Base-by-base conservation (phyloP, 1,140 invertebrate genomes). In the Callitettix versicolor region DNA sequence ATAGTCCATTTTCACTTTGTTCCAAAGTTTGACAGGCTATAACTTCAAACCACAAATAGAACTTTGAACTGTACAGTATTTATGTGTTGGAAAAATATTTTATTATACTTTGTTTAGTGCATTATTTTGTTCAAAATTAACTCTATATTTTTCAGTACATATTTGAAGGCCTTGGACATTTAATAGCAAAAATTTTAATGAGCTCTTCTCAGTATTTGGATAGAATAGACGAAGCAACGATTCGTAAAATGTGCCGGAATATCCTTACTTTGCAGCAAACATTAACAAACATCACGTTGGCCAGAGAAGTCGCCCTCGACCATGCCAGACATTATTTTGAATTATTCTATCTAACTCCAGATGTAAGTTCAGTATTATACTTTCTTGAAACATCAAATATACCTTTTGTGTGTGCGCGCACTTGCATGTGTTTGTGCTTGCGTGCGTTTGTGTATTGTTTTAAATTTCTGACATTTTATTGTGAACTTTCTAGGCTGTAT, bases 81-180 rank as follows among this genome's bases (percentile, higher is more conserved):
- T n/a, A n/a, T n/a, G n/a, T n/a, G n/a, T n/a, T n/a, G n/a, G n/a
- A n/a, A n/a, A n/a, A n/a, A n/a, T n/a, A n/a, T n/a, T n/a, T n/a
- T n/a, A n/a, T n/a, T n/a, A n/a, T n/a, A n/a, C n/a, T n/a, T n/a
- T n/a, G n/a, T n/a, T n/a, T n/a, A n/a, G n/a, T n/a, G n/a, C n/a
- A n/a, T n/a, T n/a, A n/a, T n/a, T n/a, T n/a, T n/a, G n/a, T n/a
- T n/a, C n/a, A n/a, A n/a, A n/a, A n/a, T n/a, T n/a, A n/a, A n/a
- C n/a, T n/a, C n/a, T n/a, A n/a, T n/a, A n/a, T n/a, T n/a, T n/a
- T n/a, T 50, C 77, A 92, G 83, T 98, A 96, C 68, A 84, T 98
- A 54, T 93, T 98, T 73, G 90, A 95, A 73, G 93, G 93, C 9
- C 72, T 98, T 9, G 92, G 88, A 2, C 88, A 90, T 69, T 69